phyloP scores from a whole-genome alignment of 2,888 invertebrate genomes.

The Drosophila nr. medialis region DNA sequence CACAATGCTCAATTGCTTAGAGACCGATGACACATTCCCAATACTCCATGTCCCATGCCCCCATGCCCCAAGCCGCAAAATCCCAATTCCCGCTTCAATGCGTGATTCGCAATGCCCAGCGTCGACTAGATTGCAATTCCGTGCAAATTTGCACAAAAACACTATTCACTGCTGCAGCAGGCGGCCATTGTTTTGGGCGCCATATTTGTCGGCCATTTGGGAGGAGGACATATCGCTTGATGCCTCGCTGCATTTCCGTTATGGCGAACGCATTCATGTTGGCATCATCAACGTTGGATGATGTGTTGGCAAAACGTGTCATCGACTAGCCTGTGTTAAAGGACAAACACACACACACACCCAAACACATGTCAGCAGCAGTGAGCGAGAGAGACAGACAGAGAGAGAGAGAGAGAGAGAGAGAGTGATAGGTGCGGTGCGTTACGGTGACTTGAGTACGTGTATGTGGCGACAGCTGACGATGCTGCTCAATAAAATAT shows the following conservation, averaged over 20 bases:
- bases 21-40: not conserved
- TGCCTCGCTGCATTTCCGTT: conserved; percentile 63
- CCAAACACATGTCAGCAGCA: conserved; percentile 8
- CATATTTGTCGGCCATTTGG: conserved; percentile 70
- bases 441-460: not conserved
- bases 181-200: conserved; percentile 56
- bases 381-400: not conserved
- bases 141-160: conserved; percentile 74
- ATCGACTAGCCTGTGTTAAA: conserved; percentile 46
- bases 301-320: conserved; percentile 80
- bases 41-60: not conserved
- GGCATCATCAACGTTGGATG: conserved; percentile 65
- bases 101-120: conserved; percentile 1
- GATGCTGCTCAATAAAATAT: conserved; percentile 60
- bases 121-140: conserved; percentile 45
- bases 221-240: conserved; percentile 19
- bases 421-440: not conserved
- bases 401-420: not conserved
- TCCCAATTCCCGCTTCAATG: conserved; percentile 6
- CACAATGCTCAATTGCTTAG: conserved; percentile 9
- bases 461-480: conserved; percentile 22
- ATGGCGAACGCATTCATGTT: conserved; percentile 66
- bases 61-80: not conserved
- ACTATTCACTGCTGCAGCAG: conserved; percentile 24
- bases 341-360: not conserved